Evolutionary conservation across 2,797 vertebrate species (phyloP).

Genomic region (Lophius americanus): DNA sequence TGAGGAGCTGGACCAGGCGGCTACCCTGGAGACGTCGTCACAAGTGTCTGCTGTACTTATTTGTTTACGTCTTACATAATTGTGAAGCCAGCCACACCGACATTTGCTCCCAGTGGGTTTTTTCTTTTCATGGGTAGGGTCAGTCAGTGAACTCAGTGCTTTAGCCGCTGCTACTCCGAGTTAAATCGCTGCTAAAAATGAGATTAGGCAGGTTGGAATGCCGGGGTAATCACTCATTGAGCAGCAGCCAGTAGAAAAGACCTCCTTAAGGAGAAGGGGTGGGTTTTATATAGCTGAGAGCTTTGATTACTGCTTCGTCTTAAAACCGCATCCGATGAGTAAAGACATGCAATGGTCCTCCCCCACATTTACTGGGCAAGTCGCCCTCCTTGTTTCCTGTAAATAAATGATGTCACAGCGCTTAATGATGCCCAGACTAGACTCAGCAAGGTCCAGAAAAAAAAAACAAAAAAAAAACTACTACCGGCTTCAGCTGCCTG

Average conservation of each 20-base stretch:
- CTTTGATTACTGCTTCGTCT: slow-evolving; percentile 80
- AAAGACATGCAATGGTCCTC: slow-evolving; percentile 77
- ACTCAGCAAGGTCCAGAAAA: slow-evolving; percentile 54
- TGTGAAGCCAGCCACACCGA: slow-evolving; percentile 24
- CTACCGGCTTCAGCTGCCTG: slow-evolving; percentile 51
- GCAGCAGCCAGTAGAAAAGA: slow-evolving; percentile 70
- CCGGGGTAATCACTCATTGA: slow-evolving; percentile 78
- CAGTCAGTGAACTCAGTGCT: slow-evolving; percentile 31
- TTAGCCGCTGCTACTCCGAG: slow-evolving; percentile 51
- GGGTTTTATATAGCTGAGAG: slow-evolving; percentile 78
- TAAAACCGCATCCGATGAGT: slow-evolving; percentile 87
- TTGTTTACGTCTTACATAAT: slow-evolving; percentile 23
- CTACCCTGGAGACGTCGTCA: slow-evolving; percentile 4
- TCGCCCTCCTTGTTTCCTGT: slow-evolving; percentile 83
- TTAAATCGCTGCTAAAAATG: slow-evolving; percentile 80
- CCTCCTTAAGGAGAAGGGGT: slow-evolving; percentile 70
- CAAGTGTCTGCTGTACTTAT: slow-evolving; percentile 16
- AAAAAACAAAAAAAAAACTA: slow-evolving; percentile 21
- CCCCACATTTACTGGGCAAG: slow-evolving; percentile 78
- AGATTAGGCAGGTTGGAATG: slow-evolving; percentile 80
- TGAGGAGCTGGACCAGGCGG: slow-evolving; percentile 2
- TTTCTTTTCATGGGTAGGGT: slow-evolving; percentile 23
- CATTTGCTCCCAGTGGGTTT: slow-evolving; percentile 23
- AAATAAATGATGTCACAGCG: slow-evolving; percentile 83
- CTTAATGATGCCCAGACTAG: slow-evolving; percentile 81